A percentile compares a stretch with the other conserved stretches of the same genome.
Conservation (phyloP, 2,797 vertebrate species). For the Xerus rutilus region DNA sequence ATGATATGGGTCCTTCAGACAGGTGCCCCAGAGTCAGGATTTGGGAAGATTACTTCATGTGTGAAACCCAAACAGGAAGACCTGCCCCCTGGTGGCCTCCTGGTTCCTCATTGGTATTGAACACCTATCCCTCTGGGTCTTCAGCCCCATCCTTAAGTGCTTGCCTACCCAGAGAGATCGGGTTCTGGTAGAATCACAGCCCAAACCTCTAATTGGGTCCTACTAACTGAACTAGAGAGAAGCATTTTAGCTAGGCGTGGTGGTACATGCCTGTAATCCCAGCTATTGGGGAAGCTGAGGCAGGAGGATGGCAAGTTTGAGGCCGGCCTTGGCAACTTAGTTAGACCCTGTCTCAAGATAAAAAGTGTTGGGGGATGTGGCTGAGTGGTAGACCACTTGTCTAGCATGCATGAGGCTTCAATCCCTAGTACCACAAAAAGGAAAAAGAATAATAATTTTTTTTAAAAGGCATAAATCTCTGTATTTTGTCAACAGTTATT, state of each 20-base stretch:
- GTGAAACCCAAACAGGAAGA: not conserved
- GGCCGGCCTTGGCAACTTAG: too few species aligned
- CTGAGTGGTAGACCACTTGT: too few species aligned
- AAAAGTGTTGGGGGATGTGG: too few species aligned
- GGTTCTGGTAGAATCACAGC: not conserved
- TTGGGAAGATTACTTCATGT: not conserved
- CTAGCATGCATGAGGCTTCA: too few species aligned
- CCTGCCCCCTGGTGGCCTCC: not conserved
- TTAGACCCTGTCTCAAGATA: too few species aligned
- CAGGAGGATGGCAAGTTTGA: too few species aligned
- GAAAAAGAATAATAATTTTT: not conserved
- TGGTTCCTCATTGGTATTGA: not conserved
- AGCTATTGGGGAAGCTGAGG: too few species aligned
- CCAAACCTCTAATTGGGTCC: not conserved
- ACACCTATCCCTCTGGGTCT: not conserved
- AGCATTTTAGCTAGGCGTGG: not conserved
- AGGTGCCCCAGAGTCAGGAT: not conserved
- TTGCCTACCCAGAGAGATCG: not conserved
- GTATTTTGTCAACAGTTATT: not conserved
- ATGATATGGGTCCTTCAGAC: not conserved
- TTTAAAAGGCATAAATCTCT: not conserved
- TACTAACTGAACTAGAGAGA: not conserved
- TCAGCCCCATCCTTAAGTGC: not conserved
- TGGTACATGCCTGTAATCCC: too few species aligned
- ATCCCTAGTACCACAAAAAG: not conserved